Conservation (phyloP, 2,797 vertebrate genomes). For the Bryconaethiops microstoma region DNA sequence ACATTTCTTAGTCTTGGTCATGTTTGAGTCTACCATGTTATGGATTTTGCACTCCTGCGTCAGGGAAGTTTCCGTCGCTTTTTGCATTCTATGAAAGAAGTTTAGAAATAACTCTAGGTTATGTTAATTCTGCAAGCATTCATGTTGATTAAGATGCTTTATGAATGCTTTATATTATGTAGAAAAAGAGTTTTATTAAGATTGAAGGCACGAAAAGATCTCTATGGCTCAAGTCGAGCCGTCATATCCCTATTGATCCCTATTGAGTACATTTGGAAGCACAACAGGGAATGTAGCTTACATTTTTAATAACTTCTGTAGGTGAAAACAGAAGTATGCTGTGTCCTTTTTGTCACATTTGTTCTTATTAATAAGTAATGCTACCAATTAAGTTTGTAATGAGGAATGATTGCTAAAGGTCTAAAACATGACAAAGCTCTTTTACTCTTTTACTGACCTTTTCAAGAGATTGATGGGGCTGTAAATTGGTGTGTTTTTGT, state of each 20-base stretch:
- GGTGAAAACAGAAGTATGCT: neutral
- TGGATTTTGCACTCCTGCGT: too few species aligned
- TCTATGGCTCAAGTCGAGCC: too few species aligned
- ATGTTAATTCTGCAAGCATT: too few species aligned
- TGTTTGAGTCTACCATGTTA: too few species aligned
- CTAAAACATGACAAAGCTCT: neutral
- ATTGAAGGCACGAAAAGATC: too few species aligned
- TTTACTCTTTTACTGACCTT: neutral
- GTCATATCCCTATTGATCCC: neutral
- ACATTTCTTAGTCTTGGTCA: too few species aligned
- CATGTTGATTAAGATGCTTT: too few species aligned
- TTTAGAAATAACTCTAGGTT: too few species aligned
- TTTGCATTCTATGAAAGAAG: too few species aligned
- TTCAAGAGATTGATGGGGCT: neutral
- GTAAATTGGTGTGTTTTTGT: neutral
- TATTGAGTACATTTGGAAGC: neutral
- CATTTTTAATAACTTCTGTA: neutral
- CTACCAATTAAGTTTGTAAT: neutral
- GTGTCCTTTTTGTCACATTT: neutral
- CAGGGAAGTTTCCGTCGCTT: too few species aligned
- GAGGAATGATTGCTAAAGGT: neutral
- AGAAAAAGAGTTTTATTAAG: too few species aligned
- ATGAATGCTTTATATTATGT: too few species aligned
- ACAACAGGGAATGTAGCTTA: neutral
- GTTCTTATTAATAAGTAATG: neutral